Percentiles rank a stretch among this genome's conserved stretches.
phyloP scores from a whole-genome alignment of 2,113 vertebrate species.

The Boleophthalmus pectinirostris region DNA sequence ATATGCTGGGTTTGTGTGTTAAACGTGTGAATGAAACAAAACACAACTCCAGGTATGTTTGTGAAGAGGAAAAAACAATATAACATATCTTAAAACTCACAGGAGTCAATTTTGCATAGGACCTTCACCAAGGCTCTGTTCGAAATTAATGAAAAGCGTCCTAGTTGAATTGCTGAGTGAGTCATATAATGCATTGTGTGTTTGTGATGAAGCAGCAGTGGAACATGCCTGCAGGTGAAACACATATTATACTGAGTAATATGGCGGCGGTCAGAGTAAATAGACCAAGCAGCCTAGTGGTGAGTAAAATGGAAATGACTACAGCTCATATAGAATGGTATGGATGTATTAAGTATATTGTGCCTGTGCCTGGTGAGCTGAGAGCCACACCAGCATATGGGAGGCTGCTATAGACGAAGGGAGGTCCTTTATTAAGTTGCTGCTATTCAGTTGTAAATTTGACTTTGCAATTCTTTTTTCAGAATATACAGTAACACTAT shows the following conservation, averaged over 20 bases:
- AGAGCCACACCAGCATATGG: conserved; percentile 78
- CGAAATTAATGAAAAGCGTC: background rate
- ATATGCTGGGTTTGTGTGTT: too few relatives aligned
- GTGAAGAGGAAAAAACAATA: too few relatives aligned
- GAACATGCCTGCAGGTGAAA: conserved; percentile 53
- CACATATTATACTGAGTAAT: background rate
- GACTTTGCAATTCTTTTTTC: background rate
- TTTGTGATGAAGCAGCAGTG: conserved; percentile 16
- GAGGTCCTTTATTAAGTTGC: conserved; percentile 22
- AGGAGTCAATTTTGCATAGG: too few relatives aligned
- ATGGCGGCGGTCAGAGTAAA: conserved; percentile 30
- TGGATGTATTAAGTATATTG: conserved; percentile 45
- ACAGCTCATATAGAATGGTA: conserved; percentile 30
- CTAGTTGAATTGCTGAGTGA: background rate
- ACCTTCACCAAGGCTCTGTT: background rate
- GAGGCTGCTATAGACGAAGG: conserved; percentile 83
- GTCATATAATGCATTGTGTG: conserved; percentile 32
- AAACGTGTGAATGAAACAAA: too few relatives aligned
- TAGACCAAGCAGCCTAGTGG: conserved; percentile 20
- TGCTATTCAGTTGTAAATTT: conserved; percentile 31
- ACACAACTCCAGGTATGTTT: too few relatives aligned
- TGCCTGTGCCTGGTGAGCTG: conserved; percentile 77
- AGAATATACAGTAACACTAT: too few relatives aligned
- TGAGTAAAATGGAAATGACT: conserved; percentile 31
- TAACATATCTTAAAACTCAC: too few relatives aligned